Evolutionary conservation across 2,888 invertebrate species (phyloP).

Genomic region (Campoplex capitator): DNA sequence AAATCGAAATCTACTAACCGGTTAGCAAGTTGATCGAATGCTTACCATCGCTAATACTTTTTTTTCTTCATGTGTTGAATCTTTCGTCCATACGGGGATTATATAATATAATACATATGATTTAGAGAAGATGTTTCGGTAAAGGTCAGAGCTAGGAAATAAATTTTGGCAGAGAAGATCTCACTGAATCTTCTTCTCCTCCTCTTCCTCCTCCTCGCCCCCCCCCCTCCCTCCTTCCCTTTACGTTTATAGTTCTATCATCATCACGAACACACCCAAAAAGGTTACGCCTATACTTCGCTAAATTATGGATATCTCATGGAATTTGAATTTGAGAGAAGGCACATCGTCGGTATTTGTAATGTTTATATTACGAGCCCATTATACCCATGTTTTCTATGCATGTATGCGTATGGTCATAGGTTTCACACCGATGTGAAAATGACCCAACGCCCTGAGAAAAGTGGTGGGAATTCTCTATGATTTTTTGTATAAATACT

Average conservation of each 20-base stretch:
- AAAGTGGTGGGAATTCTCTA: slow-evolving; percentile 74
- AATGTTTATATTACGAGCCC: slow-evolving; percentile 7
- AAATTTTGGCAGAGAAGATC: slow-evolving; percentile 62
- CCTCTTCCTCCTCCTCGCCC: slow-evolving; percentile 1
- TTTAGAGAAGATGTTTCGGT: slow-evolving; percentile 52
- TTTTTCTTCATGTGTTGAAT: neutral
- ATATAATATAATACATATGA: slow-evolving; percentile 39
- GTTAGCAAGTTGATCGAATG: slow-evolving; percentile 6
- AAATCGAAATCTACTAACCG: slow-evolving; percentile 51
- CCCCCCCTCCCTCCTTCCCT: neutral
- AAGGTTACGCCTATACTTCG: slow-evolving; percentile 25
- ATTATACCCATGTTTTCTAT: neutral
- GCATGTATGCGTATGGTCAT: neutral
- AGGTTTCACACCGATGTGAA: neutral
- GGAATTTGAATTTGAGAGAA: slow-evolving; percentile 35
- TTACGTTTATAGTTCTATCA: slow-evolving; percentile 19
- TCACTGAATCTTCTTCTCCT: slow-evolving; percentile 31
- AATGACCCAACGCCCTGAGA: slow-evolving; percentile 17
- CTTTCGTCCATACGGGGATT: slow-evolving; percentile 1
- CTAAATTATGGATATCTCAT: slow-evolving; percentile 39
- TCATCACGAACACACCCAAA: slow-evolving; percentile 26
- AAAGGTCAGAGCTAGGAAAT: slow-evolving; percentile 70
- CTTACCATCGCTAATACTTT: slow-evolving; percentile 14
- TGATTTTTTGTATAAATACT: slow-evolving; percentile 79
- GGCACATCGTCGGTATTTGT: neutral